Evolutionary conservation across 2,888 invertebrate genomes (phyloP).

Genomic region (Augochlorella aurata): DNA sequence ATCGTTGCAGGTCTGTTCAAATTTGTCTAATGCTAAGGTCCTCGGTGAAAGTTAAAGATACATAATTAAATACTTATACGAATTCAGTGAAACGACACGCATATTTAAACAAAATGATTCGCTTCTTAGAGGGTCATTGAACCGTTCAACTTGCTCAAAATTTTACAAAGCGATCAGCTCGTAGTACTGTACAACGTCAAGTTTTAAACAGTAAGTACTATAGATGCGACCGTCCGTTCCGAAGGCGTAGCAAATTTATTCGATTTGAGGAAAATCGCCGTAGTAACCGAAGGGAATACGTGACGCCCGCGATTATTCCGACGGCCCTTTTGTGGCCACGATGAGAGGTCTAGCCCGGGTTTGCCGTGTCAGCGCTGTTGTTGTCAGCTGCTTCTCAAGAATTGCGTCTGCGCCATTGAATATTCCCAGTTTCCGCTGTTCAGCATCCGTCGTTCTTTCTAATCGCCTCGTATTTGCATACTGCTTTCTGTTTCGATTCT

Average conservation of each 20-base stretch:
- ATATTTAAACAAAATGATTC: no score
- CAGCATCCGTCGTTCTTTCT: background rate
- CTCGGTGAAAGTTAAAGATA: no score
- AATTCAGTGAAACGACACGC: no score
- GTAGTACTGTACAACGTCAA: no score
- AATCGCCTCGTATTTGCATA: background rate
- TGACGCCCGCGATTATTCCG: constrained; percentile 1
- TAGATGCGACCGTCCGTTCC: no score
- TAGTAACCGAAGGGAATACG: background rate
- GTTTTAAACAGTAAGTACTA: no score
- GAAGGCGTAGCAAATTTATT: background rate
- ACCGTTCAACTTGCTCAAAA: no score
- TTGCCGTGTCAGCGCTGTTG: constrained; percentile 47
- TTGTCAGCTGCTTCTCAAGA: constrained; percentile 42
- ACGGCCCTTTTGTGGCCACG: background rate
- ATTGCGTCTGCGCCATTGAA: constrained; percentile 9
- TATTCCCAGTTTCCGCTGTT: background rate
- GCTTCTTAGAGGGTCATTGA: no score
- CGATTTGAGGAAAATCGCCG: background rate
- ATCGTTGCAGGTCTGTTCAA: no score
- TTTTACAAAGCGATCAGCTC: no score
- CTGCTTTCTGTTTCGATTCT: background rate
- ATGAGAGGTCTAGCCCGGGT: constrained; percentile 7
- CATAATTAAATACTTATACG: no score
- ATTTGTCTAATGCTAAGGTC: no score